A percentile compares a stretch with the other conserved stretches of the same genome.
These are phyloP conservation scores for Pteronura brasiliensis DNA, from an alignment of 2,113 vertebrate species.

Conservation along the genomic window DNA sequence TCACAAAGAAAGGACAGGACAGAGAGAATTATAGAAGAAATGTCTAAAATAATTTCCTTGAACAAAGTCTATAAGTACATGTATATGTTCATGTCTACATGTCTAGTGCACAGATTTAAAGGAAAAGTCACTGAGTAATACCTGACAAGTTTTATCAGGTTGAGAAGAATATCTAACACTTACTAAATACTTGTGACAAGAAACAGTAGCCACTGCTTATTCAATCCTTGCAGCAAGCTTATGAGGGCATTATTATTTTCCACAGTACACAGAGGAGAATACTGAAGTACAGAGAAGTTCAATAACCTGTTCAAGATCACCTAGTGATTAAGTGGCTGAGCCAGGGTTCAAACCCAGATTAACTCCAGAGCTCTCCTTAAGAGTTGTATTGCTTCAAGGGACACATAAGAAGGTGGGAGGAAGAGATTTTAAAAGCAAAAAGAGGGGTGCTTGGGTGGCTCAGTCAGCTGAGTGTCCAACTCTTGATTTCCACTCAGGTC, in stretches of 20 bases:
- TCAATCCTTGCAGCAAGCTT: neutral
- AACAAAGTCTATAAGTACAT: neutral
- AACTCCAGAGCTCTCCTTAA: neutral
- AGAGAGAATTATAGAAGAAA: neutral
- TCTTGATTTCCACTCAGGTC: neutral
- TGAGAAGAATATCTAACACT: neutral
- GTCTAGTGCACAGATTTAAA: neutral
- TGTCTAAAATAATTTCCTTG: neutral
- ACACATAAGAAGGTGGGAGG: neutral
- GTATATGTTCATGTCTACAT: neutral
- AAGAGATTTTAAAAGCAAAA: conserved; percentile 6
- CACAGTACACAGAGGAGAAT: neutral
- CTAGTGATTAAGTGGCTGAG: neutral
- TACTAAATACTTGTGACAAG: neutral
- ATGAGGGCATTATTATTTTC: neutral
- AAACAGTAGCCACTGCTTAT: neutral
- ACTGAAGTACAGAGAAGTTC: neutral
- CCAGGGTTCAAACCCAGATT: neutral
- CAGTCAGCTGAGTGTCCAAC: neutral
- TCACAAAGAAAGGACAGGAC: neutral
- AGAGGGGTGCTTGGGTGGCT: neutral
- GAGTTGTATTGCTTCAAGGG: neutral
- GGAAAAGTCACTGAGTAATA: neutral
- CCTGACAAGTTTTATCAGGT: neutral
- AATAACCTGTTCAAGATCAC: neutral